Evolutionary conservation across 2,888 invertebrate species (phyloP).

Genomic region (Brachyopa scutellaris): DNA sequence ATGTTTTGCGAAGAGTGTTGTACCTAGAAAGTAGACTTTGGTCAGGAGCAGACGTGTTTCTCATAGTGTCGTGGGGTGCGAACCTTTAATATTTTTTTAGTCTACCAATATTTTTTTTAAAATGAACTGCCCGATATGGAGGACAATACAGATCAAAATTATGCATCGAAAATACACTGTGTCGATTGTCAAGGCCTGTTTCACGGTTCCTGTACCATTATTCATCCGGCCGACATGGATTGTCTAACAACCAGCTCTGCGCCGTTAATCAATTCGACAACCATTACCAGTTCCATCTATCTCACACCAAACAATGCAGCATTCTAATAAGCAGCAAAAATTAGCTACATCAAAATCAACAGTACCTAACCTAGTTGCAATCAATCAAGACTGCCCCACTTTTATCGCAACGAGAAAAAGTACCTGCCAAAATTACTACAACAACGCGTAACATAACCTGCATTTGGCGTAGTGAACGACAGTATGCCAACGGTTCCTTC

Average conservation of each 20-base stretch:
- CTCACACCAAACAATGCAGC: not conserved
- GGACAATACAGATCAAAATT: not conserved
- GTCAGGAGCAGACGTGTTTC: too few species aligned
- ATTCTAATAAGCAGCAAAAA: constrained; percentile 12
- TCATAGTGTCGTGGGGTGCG: too few species aligned
- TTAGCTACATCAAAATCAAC: not conserved
- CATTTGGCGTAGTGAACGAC: too few species aligned
- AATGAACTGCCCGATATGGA: not conserved
- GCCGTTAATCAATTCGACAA: constrained; percentile 17
- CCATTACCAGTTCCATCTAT: not conserved
- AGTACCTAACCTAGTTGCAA: too few species aligned
- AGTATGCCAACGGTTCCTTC: too few species aligned
- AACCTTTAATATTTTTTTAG: too few species aligned
- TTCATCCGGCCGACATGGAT: not conserved
- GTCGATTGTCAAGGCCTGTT: not conserved
- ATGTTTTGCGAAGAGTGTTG: too few species aligned
- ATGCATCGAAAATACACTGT: not conserved
- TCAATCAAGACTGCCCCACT: not conserved
- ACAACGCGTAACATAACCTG: too few species aligned
- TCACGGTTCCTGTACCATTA: not conserved
- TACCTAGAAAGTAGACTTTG: too few species aligned
- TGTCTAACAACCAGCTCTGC: constrained; percentile 6
- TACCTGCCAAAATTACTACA: not conserved
- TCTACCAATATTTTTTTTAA: not conserved
- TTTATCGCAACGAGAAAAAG: not conserved